Evolutionary conservation across 92 coral and sea anemone species (phyloP).

Genomic region (Phymanthus crucifer): DNA sequence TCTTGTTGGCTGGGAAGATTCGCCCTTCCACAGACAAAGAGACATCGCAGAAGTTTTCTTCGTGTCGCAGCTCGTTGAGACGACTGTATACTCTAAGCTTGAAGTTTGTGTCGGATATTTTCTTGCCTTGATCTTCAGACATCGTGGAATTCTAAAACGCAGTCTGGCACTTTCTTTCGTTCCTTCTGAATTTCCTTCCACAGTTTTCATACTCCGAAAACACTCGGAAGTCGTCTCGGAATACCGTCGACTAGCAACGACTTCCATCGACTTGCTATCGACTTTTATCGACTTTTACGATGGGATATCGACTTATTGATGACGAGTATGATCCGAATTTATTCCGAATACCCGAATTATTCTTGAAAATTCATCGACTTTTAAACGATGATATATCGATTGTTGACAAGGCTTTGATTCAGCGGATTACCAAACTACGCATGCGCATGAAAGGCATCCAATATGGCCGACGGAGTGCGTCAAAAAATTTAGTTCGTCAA

Average conservation of each 20-base stretch:
- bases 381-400: too few relatives aligned
- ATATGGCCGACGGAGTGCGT: slow-evolving; percentile 17
- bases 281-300: too few relatives aligned
- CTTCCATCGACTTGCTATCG: too few relatives aligned
- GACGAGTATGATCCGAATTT: too few relatives aligned
- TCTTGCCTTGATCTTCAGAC: neutral
- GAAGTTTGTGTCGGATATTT: neutral
- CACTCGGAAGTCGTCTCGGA: too few relatives aligned
- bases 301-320: too few relatives aligned
- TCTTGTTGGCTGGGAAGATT: slow-evolving; percentile 23
- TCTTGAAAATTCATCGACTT: neutral
- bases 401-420: neutral
- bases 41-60: slow-evolving; percentile 26
- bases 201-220: too few relatives aligned
- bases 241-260: too few relatives aligned
- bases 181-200: too few relatives aligned
- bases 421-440: slow-evolving; percentile 9
- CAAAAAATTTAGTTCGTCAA: slow-evolving; percentile 5
- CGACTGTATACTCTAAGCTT: neutral
- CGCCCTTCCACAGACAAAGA: slow-evolving; percentile 16
- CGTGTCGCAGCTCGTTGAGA: slow-evolving; percentile 25
- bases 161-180: neutral
- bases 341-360: neutral
- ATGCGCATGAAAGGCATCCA: slow-evolving; percentile 13
- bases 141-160: neutral